Conservation (phyloP, 2,888 invertebrate species). For the Oxytorus armatus region DNA sequence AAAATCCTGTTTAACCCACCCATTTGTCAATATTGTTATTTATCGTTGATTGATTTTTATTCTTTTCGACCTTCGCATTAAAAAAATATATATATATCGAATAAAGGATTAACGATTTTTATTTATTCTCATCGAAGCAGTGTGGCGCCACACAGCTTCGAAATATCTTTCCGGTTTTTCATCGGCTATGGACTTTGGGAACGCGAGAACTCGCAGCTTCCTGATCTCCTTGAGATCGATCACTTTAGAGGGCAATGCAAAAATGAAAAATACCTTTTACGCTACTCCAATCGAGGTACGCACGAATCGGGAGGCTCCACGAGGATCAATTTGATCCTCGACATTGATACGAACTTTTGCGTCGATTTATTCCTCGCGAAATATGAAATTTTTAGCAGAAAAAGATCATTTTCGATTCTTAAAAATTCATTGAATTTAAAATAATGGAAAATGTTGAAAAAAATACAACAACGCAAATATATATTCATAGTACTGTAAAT, state of each 20-base stretch:
- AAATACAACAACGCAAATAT: background rate
- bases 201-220: conserved; percentile 68
- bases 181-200: conserved; percentile 57
- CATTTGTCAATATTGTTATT: background rate
- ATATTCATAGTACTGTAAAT: background rate
- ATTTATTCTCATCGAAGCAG: conserved; percentile 16
- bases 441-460: too few relatives aligned
- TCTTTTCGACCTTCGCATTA: conserved; percentile 3
- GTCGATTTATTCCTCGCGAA: too few relatives aligned
- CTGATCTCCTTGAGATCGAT: conserved; percentile 77
- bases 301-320: conserved; percentile 14
- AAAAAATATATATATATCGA: conserved; percentile 12
- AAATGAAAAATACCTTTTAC: conserved; percentile 70
- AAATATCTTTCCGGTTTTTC: conserved; percentile 63
- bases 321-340: conserved; percentile 5
- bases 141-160: conserved; percentile 55
- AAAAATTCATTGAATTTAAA: too few relatives aligned
- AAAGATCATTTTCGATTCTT: too few relatives aligned
- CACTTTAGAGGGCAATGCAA: conserved; percentile 66
- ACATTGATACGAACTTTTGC: background rate
- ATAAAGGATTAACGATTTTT: conserved; percentile 32
- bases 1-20: background rate
- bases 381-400: too few relatives aligned
- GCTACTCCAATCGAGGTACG: conserved; percentile 54
- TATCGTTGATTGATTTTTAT: background rate